phyloP scores from a whole-genome alignment of 1,140 invertebrate genomes.

The Physella acuta region DNA sequence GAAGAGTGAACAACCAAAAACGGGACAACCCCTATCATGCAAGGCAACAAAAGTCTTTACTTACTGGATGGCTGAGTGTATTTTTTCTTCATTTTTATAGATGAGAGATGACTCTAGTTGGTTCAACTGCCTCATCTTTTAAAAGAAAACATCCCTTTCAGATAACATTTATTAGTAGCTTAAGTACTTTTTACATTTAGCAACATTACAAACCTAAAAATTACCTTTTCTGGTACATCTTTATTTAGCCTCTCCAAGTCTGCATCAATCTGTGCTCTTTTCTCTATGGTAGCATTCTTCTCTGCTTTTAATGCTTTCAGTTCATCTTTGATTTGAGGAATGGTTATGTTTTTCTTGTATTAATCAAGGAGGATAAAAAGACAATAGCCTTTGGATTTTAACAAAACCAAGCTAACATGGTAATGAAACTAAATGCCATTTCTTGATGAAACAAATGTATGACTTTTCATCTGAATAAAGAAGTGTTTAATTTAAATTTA shows the following conservation, averaged over 20 bases:
- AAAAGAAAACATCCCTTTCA: slow-evolving; percentile 5
- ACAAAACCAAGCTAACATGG: too few relatives aligned
- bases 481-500: too few relatives aligned
- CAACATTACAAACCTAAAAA: background rate
- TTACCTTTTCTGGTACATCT: slow-evolving; percentile 52
- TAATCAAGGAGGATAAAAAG: background rate
- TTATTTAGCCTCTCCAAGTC: slow-evolving; percentile 45
- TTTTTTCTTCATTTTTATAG: slow-evolving; percentile 50
- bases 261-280: slow-evolving; percentile 45
- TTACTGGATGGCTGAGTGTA: slow-evolving; percentile 52
- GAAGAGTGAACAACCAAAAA: too few relatives aligned
- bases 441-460: too few relatives aligned
- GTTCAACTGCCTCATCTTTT: slow-evolving; percentile 42
- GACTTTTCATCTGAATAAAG: too few relatives aligned
- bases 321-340: background rate
- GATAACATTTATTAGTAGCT: background rate
- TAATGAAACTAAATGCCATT: too few relatives aligned
- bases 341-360: slow-evolving; percentile 12
- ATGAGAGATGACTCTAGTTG: slow-evolving; percentile 44
- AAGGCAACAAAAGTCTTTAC: too few relatives aligned
- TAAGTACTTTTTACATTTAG: background rate
- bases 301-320: slow-evolving; percentile 39
- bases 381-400: too few relatives aligned
- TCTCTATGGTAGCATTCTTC: slow-evolving; percentile 41
- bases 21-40: too few relatives aligned